Conservation (phyloP, 1,140 invertebrate species). For the Drosophila obscura region DNA sequence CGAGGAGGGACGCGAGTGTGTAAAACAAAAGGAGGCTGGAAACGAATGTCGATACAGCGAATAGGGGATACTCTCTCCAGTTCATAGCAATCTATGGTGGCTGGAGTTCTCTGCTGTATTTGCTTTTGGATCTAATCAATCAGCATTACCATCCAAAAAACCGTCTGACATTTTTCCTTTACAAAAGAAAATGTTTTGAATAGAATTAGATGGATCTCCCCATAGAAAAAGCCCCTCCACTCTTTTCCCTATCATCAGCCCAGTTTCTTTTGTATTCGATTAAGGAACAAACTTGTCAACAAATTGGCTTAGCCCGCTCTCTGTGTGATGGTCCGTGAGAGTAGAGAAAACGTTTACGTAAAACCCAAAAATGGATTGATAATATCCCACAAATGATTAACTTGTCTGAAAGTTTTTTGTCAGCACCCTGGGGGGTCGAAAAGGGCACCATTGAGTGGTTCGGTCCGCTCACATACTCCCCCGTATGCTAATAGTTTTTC, state of each 20-base stretch:
- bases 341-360: slow-evolving; percentile 35
- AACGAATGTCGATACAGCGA: neutral
- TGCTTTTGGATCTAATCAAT: too few species aligned
- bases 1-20: neutral
- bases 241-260: too few species aligned
- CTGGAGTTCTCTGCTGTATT: too few species aligned
- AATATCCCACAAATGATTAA: slow-evolving; percentile 82
- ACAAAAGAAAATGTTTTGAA: too few species aligned
- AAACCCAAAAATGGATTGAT: slow-evolving; percentile 80
- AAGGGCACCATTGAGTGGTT: neutral
- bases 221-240: neutral
- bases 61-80: slow-evolving; percentile 8
- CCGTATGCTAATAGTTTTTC: slow-evolving; percentile 74
- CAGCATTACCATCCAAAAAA: too few species aligned
- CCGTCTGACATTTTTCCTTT: neutral
- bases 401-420: slow-evolving; percentile 72
- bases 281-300: neutral
- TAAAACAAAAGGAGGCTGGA: slow-evolving; percentile 23
- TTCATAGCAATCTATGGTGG: too few species aligned
- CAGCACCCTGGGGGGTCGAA: slow-evolving; percentile 39
- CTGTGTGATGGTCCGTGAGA: neutral
- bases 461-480: slow-evolving; percentile 21
- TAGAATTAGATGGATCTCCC: neutral
- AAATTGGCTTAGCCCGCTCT: neutral
- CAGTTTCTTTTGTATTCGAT: neutral